Conservation (phyloP, 2,113 vertebrate genomes). For the Clarias batrachus region DNA sequence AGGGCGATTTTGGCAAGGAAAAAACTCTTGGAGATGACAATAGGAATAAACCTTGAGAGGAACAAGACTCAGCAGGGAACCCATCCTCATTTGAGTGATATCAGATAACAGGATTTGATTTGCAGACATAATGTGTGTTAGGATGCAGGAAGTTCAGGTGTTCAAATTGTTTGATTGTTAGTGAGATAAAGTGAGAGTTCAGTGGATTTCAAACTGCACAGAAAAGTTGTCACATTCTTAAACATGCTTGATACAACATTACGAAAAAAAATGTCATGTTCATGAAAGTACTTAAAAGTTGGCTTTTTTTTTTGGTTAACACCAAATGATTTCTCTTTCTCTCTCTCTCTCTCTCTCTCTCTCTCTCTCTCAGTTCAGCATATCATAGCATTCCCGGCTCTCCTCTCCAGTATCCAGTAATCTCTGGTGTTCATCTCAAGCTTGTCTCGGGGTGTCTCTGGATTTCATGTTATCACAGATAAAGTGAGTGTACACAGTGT, state of each 20-base stretch:
- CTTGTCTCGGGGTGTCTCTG: conserved; percentile 55
- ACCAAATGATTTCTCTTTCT: not conserved
- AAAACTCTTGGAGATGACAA: no score
- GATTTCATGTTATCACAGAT: conserved; percentile 73
- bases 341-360: not conserved
- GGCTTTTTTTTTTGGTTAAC: not conserved
- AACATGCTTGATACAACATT: no score
- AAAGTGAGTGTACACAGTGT: conserved; percentile 69
- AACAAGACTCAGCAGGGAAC: no score
- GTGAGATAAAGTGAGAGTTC: not conserved
- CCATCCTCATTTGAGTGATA: no score
- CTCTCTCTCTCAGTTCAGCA: not conserved
- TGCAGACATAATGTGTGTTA: no score
- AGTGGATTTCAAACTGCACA: no score
- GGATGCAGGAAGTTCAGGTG: no score
- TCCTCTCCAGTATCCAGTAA: conserved; percentile 30
- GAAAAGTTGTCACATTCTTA: not conserved
- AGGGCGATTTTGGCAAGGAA: no score
- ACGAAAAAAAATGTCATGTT: not conserved
- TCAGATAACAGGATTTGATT: no score
- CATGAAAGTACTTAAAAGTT: not conserved
- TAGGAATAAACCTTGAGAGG: no score
- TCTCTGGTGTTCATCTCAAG: not conserved
- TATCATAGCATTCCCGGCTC: conserved; percentile 36
- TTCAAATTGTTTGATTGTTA: not conserved